Evolutionary conservation across 2,888 invertebrate genomes (phyloP).

Genomic region (Himalopsyche kuldschensis): DNA sequence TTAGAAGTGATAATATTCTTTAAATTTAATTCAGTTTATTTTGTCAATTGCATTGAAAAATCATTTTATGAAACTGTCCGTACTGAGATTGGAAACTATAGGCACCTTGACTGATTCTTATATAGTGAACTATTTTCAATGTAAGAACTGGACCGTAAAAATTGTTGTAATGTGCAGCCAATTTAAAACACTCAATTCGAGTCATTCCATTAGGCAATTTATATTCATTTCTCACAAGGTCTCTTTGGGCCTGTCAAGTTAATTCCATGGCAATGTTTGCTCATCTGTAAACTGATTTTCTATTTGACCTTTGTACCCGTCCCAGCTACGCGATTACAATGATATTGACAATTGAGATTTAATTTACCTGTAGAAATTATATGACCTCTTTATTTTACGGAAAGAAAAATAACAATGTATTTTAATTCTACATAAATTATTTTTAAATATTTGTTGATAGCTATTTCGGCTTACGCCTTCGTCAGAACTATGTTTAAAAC

Average conservation of each 20-base stretch:
- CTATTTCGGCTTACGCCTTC: too few relatives aligned
- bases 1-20: too few relatives aligned
- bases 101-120: too few relatives aligned
- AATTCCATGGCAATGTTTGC: background rate
- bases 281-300: background rate
- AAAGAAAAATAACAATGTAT: too few relatives aligned
- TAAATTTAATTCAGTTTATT: too few relatives aligned
- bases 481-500: too few relatives aligned
- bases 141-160: background rate
- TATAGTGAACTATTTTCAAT: background rate
- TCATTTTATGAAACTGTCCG: too few relatives aligned
- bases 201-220: background rate
- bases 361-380: background rate
- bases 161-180: background rate
- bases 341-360: background rate
- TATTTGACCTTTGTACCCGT: background rate
- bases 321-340: background rate
- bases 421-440: too few relatives aligned
- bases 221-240: background rate
- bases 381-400: background rate
- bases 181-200: background rate
- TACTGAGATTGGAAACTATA: too few relatives aligned
- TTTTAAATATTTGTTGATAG: too few relatives aligned
- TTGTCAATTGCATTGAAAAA: too few relatives aligned
- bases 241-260: background rate